Conservation (phyloP, 2,113 vertebrate species). For the Tiliqua scincoides region DNA sequence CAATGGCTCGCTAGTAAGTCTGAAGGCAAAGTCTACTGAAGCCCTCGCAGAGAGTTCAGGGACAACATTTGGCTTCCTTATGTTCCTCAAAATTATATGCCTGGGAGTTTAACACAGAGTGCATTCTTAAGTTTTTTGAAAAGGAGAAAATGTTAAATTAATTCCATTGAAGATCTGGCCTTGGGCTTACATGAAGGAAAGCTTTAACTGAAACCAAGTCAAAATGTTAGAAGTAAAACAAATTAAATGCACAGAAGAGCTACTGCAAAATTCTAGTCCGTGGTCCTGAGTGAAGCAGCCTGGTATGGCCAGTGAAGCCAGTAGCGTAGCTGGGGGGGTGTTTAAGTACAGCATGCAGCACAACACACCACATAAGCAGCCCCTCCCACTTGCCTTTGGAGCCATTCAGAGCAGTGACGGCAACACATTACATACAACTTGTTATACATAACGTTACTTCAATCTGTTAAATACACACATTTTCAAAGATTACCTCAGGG, state of each 20-base stretch:
- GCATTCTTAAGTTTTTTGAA: too few relatives aligned
- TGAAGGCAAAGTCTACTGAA: background rate
- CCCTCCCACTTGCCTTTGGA: too few relatives aligned
- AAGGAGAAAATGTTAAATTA: background rate
- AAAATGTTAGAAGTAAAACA: background rate
- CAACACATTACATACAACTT: too few relatives aligned
- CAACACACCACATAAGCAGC: too few relatives aligned
- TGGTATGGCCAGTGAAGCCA: background rate
- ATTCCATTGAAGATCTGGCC: background rate
- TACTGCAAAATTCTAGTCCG: background rate
- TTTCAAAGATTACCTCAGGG: too few relatives aligned
- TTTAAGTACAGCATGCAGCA: too few relatives aligned
- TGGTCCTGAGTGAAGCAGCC: background rate
- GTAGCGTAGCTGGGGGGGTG: fast-evolving
- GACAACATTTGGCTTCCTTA: background rate
- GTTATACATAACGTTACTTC: too few relatives aligned
- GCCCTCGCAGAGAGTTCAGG: background rate
- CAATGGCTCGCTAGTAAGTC: background rate
- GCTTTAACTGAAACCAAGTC: background rate
- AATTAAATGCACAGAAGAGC: background rate
- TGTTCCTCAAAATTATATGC: background rate
- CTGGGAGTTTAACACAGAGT: background rate
- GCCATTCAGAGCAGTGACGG: too few relatives aligned
- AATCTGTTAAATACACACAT: too few relatives aligned
- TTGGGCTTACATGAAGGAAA: background rate